Conservation (phyloP, 2,113 vertebrate genomes). For the Euleptes europaea region DNA sequence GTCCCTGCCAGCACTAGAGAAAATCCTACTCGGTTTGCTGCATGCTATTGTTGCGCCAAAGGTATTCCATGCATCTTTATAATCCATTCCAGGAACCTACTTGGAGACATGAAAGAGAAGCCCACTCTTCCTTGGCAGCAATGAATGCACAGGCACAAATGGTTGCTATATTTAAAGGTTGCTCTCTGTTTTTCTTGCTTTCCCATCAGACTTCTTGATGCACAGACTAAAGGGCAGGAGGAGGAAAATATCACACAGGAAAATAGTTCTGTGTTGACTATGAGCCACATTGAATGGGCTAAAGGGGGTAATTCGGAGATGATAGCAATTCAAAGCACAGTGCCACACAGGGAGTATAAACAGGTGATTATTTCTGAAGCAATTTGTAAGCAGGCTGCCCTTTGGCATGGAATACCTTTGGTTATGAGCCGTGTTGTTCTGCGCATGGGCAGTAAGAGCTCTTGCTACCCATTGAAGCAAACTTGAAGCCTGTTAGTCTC, state of each 20-base stretch:
- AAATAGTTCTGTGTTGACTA: rapidly evolving
- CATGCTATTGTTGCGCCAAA: not conserved
- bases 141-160: not conserved
- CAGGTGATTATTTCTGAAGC: too few relatives aligned
- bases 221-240: not conserved
- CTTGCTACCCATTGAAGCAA: too few relatives aligned
- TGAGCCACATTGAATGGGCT: not conserved
- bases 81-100: not conserved
- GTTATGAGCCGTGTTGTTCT: too few relatives aligned
- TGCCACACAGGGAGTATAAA: not conserved
- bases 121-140: not conserved
- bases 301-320: not conserved
- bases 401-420: too few relatives aligned
- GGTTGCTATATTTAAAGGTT: slow-evolving; percentile 7
- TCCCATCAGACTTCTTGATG: not conserved
- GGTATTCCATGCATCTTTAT: not conserved
- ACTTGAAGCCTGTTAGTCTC: too few relatives aligned
- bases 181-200: not conserved
- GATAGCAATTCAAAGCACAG: not conserved
- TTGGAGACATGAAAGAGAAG: slow-evolving; percentile 1
- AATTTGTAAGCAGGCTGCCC: too few relatives aligned
- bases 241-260: not conserved
- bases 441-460: too few relatives aligned
- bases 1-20: not conserved
- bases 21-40: not conserved